These are phyloP conservation scores for Eupithecia centaureata DNA, from an alignment of 2,888 invertebrate species.

Conservation along the genomic window DNA sequence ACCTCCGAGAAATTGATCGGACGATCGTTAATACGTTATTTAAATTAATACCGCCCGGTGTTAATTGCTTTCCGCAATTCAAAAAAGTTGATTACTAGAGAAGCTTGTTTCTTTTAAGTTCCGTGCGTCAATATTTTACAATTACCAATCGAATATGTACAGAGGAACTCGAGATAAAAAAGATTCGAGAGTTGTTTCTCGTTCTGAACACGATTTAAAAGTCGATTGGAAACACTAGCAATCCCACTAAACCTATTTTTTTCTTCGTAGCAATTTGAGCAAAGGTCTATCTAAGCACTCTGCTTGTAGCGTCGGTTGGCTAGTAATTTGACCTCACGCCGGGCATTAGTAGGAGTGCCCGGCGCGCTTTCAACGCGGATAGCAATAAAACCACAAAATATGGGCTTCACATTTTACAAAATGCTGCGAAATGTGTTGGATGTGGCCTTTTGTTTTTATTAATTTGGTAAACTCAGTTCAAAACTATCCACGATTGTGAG, in stretches of 20 bases:
- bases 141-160: constrained; percentile 44
- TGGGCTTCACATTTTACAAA: constrained; percentile 64
- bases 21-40: constrained; percentile 38
- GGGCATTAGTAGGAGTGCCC: constrained; percentile 71
- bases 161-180: constrained; percentile 34
- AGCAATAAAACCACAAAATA: constrained; percentile 71
- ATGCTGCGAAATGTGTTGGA: constrained; percentile 61
- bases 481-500: not conserved
- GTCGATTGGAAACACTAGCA: constrained; percentile 65
- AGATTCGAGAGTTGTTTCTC: constrained; percentile 38
- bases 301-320: constrained; percentile 53
- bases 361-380: constrained; percentile 68
- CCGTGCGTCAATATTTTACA: constrained; percentile 41
- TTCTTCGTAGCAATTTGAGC: constrained; percentile 69
- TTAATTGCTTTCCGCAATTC: constrained; percentile 41
- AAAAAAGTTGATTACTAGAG: constrained; percentile 29
- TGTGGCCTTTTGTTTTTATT: constrained; percentile 52
- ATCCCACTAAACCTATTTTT: constrained; percentile 64
- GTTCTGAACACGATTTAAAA: constrained; percentile 44
- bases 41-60: constrained; percentile 41
- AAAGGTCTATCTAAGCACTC: constrained; percentile 66
- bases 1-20: constrained; percentile 40
- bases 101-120: constrained; percentile 32
- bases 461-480: not conserved
- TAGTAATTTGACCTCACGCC: constrained; percentile 76